phyloP scores from a whole-genome alignment of 53 echinoderm and acorn worm species.

The Mesocentrotus franciscanus region DNA sequence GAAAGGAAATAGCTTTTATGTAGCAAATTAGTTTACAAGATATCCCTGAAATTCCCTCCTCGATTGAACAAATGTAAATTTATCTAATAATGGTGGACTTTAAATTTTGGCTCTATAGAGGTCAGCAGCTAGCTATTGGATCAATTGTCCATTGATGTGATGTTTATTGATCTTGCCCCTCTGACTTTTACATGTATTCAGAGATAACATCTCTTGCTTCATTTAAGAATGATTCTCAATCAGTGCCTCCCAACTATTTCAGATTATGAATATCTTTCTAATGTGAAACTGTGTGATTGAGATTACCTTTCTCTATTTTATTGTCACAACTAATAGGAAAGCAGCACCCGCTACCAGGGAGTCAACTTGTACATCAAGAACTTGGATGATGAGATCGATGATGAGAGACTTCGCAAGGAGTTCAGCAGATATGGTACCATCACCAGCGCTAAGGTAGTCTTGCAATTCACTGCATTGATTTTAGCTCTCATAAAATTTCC shows the following conservation, averaged over 20 bases:
- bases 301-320: background rate
- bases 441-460: conserved; percentile 90
- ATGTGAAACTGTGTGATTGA: background rate
- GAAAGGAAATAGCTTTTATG: background rate
- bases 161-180: background rate
- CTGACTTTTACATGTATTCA: background rate
- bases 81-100: too few relatives aligned
- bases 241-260: too few relatives aligned
- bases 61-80: background rate
- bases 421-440: conserved; percentile 93
- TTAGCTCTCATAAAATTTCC: background rate
- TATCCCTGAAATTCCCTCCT: background rate
- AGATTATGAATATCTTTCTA: background rate
- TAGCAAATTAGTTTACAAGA: too few relatives aligned
- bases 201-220: background rate
- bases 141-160: too few relatives aligned
- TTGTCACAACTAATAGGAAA: conserved; percentile 66
- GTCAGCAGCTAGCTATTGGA: background rate
- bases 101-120: too few relatives aligned
- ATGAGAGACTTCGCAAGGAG: conserved; percentile 89
- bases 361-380: conserved; percentile 98
- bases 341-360: conserved; percentile 91
- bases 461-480: background rate
- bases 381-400: conserved; percentile 94
- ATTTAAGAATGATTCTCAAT: background rate